Base-by-base conservation (phyloP, 2,888 invertebrate genomes). In the Ectemnius lituratus region DNA sequence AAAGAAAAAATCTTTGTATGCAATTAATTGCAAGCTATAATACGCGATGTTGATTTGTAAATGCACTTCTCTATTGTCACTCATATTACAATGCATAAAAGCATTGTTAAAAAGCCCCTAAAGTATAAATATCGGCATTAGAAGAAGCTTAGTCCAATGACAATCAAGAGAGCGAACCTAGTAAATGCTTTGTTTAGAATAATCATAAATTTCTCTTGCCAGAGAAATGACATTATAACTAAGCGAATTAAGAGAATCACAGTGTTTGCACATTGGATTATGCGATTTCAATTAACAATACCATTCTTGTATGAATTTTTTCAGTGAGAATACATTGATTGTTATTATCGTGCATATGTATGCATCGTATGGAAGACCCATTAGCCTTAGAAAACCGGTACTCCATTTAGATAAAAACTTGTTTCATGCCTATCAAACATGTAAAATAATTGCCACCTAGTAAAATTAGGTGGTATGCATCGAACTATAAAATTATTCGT, bases 261-360 rank as follows among this genome's bases (percentile, higher is more conserved):
- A 52, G 16, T 52, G 13, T 52, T 52, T 52, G 52, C 52, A 52
- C 52, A 52, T 16, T 11, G 1, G n/a, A 14, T 52, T 52, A 37
- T 37, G 37, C 37, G 37, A 58, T 58, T 58, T 58, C 20, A 20
- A 20, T 23, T 58, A 58, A 52, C 5, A 52, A 52, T 37, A 37
- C 37, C 1, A 2, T 6, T 37, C 37, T 37, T 37, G 37, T 37
- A 37, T 37, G 37, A 4, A 37, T 11, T 37, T 8, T 8, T 37
- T 37, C 37, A 37, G 66, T 56, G 65, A 62, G 74, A 67, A 27
- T 72, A 70, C 74, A 67, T 23, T 13, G 65, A 75, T 67, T 68
- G 70, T 78, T 84, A 84, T 78, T 80, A 76, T 84, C 76, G 76
- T 76, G 67, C 78, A 67, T 70, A 73, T 66, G 64, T 47, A 62